A percentile compares a stretch with the other conserved stretches of the same genome.
Evolutionary conservation across 2,888 invertebrate species (phyloP).

Genomic region (Cremastinae sp.): DNA sequence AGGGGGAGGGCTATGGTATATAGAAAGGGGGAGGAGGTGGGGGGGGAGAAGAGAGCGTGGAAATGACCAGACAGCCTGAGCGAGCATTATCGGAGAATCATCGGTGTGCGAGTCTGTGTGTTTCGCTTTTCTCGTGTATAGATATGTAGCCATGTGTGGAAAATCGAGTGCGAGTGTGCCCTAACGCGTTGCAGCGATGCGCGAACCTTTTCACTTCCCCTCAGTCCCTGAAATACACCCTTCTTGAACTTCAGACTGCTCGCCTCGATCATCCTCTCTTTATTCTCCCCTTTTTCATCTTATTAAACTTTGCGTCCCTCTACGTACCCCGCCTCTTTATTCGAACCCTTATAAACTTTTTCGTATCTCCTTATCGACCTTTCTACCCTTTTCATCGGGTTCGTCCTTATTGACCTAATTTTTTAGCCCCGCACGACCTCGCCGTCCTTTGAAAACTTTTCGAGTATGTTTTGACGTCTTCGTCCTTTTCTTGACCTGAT

Average conservation of each 20-base stretch:
- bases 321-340: constrained; percentile 13
- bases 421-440: no score
- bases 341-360: neutral
- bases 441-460: no score
- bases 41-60: constrained; percentile 32
- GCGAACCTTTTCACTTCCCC: constrained; percentile 13
- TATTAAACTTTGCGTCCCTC: constrained; percentile 1
- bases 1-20: neutral
- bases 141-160: constrained; percentile 34
- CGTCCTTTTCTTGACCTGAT: no score
- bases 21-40: constrained; percentile 12
- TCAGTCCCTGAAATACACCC: constrained; percentile 5
- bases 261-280: constrained; percentile 36
- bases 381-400: no score
- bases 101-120: neutral
- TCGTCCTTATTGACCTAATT: no score
- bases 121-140: constrained; percentile 33
- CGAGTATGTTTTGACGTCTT: no score
- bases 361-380: neutral
- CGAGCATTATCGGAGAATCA: constrained; percentile 21
- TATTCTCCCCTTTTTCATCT: neutral
- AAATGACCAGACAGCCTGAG: constrained; percentile 32
- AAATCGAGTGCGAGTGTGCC: constrained; percentile 14
- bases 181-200: constrained; percentile 44
- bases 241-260: constrained; percentile 1